Percentiles rank a stretch among this genome's conserved stretches.
These are phyloP conservation scores for Triops longicaudatus DNA, from an alignment of 1,140 invertebrate genomes.

Conservation along the genomic window DNA sequence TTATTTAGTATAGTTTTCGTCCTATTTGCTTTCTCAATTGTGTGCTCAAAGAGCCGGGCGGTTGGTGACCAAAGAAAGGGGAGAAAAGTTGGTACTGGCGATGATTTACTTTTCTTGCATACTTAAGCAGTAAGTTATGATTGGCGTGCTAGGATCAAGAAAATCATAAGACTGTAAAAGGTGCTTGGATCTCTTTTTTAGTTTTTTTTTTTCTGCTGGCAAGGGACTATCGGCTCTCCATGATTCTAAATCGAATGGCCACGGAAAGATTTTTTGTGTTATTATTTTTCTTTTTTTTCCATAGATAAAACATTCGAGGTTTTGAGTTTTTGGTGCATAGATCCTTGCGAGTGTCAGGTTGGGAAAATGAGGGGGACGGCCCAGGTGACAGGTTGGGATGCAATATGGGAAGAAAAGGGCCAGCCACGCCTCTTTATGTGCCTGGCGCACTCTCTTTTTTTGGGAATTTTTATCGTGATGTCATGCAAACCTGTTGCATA, in stretches of 20 bases:
- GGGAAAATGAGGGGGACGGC: constrained; percentile 13
- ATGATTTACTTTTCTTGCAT: not conserved
- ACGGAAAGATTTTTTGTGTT: not conserved
- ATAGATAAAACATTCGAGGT: not conserved
- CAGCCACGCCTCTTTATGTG: constrained; percentile 7
- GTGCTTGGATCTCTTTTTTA: not conserved
- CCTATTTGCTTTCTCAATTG: not conserved
- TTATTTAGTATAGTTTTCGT: not conserved
- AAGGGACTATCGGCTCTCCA: not conserved
- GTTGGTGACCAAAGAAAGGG: not conserved
- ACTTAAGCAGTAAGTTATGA: not conserved
- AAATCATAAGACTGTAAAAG: constrained; percentile 15
- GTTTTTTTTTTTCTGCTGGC: not conserved
- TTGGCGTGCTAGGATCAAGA: constrained; percentile 10
- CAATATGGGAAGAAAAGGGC: constrained; percentile 5
- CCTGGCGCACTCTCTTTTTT: constrained; percentile 11
- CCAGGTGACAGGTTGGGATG: constrained; percentile 9
- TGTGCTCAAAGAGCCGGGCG: not conserved
- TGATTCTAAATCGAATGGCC: constrained; percentile 3
- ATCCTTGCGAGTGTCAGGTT: constrained; percentile 14
- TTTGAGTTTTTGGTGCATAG: not conserved
- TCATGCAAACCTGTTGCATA: constrained; percentile 15
- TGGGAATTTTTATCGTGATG: constrained; percentile 1
- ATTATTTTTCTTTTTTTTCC: not conserved
- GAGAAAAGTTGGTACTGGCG: not conserved